These are phyloP conservation scores for Zingel zingel DNA, from an alignment of 2,113 vertebrate genomes.

Conservation along the genomic window DNA sequence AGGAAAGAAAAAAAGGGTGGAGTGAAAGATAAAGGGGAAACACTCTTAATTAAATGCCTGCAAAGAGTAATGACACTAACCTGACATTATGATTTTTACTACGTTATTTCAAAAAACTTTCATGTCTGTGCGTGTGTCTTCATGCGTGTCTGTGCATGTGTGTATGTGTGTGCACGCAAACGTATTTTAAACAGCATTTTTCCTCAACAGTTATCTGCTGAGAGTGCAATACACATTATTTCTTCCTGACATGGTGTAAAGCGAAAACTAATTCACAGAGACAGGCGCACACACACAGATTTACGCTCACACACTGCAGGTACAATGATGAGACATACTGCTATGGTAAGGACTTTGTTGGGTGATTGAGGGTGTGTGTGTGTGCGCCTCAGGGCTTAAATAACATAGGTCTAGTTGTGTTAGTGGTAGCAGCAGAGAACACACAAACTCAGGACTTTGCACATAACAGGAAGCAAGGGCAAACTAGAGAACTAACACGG, in stretches of 20 bases:
- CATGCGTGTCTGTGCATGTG: background rate
- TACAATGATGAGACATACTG: conserved; percentile 68
- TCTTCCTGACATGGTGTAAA: conserved; percentile 75
- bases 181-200: conserved; percentile 60
- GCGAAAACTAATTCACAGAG: conserved; percentile 75
- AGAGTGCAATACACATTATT: conserved; percentile 73
- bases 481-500: conserved; percentile 39
- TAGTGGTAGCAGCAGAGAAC: conserved; percentile 38
- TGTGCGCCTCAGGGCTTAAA: conserved; percentile 51
- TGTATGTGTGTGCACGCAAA: background rate
- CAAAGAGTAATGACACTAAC: conserved; percentile 34
- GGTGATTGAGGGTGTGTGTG: conserved; percentile 60
- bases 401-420: conserved; percentile 63
- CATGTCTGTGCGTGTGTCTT: background rate
- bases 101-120: conserved; percentile 9
- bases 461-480: conserved; percentile 52
- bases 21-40: conserved; percentile 25
- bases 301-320: conserved; percentile 70
- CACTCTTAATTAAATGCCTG: conserved; percentile 42
- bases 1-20: background rate
- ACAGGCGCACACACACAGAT: conserved; percentile 72
- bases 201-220: conserved; percentile 69
- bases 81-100: conserved; percentile 22
- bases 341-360: conserved; percentile 72
- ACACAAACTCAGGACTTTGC: conserved; percentile 46